Conservation (phyloP, 2,113 vertebrate genomes). For the Albula glossodonta region DNA sequence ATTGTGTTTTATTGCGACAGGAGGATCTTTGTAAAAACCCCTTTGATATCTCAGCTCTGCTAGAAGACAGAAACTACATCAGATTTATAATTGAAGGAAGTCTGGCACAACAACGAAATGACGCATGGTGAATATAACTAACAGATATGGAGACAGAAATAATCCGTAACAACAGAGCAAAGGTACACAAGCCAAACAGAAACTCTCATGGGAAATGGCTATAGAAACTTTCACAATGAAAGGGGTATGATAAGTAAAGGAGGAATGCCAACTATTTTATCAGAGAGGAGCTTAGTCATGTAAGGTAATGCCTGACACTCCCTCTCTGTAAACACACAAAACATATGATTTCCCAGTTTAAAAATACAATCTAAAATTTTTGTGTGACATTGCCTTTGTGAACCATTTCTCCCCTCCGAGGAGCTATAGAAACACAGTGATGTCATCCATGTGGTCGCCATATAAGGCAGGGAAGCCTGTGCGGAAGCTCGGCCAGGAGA, state of each 20-base stretch:
- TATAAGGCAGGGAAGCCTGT: conserved; percentile 1
- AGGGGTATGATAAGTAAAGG: not conserved
- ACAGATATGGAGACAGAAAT: not conserved
- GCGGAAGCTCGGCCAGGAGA: not conserved
- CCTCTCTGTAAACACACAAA: not conserved
- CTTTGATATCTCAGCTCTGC: too few relatives aligned
- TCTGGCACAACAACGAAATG: too few relatives aligned
- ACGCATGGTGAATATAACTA: too few relatives aligned
- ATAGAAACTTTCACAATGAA: too few relatives aligned
- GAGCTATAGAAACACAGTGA: conserved; percentile 1
- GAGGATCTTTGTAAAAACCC: too few relatives aligned
- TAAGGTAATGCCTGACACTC: not conserved
- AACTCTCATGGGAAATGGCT: not conserved
- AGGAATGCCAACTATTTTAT: not conserved
- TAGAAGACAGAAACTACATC: too few relatives aligned
- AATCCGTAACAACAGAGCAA: not conserved
- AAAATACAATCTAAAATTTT: not conserved
- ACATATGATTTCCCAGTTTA: not conserved
- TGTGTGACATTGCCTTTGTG: not conserved
- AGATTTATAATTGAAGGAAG: too few relatives aligned
- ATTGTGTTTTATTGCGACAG: too few relatives aligned
- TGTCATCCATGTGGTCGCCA: conserved; percentile 10
- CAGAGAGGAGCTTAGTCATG: not conserved
- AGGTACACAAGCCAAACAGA: not conserved
- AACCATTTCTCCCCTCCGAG: not conserved